Conservation (phyloP, 2,888 invertebrate species). For the Cephus sareptanus region DNA sequence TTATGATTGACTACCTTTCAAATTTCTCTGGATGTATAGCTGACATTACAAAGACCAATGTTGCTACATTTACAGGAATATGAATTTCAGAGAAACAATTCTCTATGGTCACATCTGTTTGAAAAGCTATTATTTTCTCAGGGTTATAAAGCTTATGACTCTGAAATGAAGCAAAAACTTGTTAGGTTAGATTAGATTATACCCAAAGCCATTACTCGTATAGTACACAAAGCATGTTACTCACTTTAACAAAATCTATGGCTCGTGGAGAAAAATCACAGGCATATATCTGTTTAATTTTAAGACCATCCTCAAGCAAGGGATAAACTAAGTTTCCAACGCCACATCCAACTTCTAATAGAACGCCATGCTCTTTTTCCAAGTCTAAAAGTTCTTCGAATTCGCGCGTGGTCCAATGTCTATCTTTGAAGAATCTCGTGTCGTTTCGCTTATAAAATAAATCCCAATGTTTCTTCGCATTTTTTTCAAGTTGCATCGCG, state of each 20-base stretch:
- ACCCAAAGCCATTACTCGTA: background rate
- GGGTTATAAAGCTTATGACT: conserved; percentile 73
- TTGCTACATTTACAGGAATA: conserved; percentile 80
- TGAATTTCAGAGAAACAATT: conserved; percentile 70
- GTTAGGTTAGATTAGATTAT: background rate
- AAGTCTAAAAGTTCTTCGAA: conserved; percentile 84
- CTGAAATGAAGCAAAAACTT: conserved; percentile 32
- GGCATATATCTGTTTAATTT: conserved; percentile 75
- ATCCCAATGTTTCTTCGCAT: conserved; percentile 94
- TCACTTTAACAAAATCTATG: conserved; percentile 82
- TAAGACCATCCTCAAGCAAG: conserved; percentile 80
- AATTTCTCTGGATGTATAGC: conserved; percentile 92
- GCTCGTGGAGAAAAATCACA: conserved; percentile 96
- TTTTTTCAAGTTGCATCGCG: conserved; percentile 80
- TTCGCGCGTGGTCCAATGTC: conserved; percentile 97
- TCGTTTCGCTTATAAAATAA: conserved; percentile 96
- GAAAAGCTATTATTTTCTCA: conserved; percentile 79
- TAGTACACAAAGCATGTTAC: conserved; percentile 41
- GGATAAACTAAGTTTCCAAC: conserved; percentile 98
- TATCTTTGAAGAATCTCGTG: conserved; percentile 92
- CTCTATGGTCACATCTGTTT: conserved; percentile 83
- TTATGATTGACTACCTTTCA: conserved; percentile 62
- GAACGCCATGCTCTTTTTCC: conserved; percentile 62
- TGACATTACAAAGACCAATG: conserved; percentile 94
- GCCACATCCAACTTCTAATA: conserved; percentile 93